phyloP scores from a whole-genome alignment of 1,140 invertebrate species.

The Lysiphlebus fabarum region DNA sequence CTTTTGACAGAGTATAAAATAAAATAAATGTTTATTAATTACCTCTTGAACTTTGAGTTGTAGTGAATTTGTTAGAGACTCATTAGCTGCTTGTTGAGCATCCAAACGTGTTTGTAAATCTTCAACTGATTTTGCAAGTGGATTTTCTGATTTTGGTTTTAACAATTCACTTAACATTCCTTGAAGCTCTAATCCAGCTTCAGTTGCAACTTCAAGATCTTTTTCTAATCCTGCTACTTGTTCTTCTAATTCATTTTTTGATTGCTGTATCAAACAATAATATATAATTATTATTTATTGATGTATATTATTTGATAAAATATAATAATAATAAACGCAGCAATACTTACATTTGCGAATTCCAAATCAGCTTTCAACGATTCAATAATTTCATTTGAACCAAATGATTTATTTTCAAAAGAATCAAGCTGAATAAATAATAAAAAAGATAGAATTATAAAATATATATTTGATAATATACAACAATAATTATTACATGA shows the following conservation, averaged over 20 bases:
- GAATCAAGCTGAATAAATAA: constrained; percentile 43
- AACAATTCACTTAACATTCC: constrained; percentile 65
- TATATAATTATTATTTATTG: constrained; percentile 4
- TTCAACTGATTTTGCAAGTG: constrained; percentile 60
- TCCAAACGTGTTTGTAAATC: constrained; percentile 62
- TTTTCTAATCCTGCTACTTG: constrained; percentile 61
- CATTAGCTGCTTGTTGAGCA: constrained; percentile 59
- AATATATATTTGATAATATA: constrained; percentile 24
- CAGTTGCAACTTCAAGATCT: constrained; percentile 64
- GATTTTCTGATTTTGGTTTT: constrained; percentile 59
- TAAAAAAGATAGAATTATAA: constrained; percentile 21
- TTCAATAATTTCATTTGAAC: constrained; percentile 66
- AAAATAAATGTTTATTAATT: constrained; percentile 22
- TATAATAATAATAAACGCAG: no score
- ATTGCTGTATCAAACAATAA: constrained; percentile 39
- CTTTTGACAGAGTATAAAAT: constrained; percentile 11
- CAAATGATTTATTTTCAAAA: constrained; percentile 68
- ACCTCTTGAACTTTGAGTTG: constrained; percentile 55
- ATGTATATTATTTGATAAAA: no score
- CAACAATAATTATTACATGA: constrained; percentile 3
- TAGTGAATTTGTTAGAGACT: constrained; percentile 49
- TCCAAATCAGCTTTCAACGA: constrained; percentile 48
- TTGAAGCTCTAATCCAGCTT: constrained; percentile 65
- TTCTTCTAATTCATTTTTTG: constrained; percentile 56
- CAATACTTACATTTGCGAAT: constrained; percentile 43